Evolutionary conservation across 2,888 invertebrate species (phyloP).

Genomic region (Nemotelus nigrinus): DNA sequence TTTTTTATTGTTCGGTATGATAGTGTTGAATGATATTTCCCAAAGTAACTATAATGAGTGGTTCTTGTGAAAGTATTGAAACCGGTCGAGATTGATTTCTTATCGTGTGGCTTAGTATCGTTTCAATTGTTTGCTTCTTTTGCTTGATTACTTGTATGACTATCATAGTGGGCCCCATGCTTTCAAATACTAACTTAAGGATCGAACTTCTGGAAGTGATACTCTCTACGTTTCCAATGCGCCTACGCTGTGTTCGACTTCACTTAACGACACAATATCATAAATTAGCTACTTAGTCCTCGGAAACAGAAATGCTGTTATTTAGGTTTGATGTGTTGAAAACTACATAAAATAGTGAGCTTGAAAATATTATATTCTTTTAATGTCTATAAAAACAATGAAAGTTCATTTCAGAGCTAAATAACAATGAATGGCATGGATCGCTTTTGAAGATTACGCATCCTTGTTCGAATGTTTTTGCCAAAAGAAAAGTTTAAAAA

Average conservation of each 20-base stretch:
- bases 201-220: not conserved
- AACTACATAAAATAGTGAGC: too few relatives aligned
- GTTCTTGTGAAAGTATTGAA: constrained; percentile 26
- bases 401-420: too few relatives aligned
- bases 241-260: not conserved
- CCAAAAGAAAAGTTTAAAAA: too few relatives aligned
- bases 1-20: constrained; percentile 21
- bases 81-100: constrained; percentile 29
- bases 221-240: not conserved
- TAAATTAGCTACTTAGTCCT: too few relatives aligned
- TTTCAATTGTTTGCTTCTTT: constrained; percentile 23
- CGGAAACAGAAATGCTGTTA: too few relatives aligned
- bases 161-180: constrained; percentile 41
- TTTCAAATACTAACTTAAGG: constrained; percentile 29
- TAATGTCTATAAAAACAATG: too few relatives aligned
- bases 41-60: constrained; percentile 3
- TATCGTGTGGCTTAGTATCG: not conserved
- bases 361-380: too few relatives aligned
- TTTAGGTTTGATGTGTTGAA: too few relatives aligned
- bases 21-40: not conserved
- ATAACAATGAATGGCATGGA: too few relatives aligned
- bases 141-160: constrained; percentile 4
- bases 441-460: too few relatives aligned
- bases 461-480: too few relatives aligned
- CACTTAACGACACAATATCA: not conserved